A percentile compares a stretch with the other conserved stretches of the same genome.
Conservation (phyloP, 1,140 invertebrate species). For the Drosophila santomea region DNA sequence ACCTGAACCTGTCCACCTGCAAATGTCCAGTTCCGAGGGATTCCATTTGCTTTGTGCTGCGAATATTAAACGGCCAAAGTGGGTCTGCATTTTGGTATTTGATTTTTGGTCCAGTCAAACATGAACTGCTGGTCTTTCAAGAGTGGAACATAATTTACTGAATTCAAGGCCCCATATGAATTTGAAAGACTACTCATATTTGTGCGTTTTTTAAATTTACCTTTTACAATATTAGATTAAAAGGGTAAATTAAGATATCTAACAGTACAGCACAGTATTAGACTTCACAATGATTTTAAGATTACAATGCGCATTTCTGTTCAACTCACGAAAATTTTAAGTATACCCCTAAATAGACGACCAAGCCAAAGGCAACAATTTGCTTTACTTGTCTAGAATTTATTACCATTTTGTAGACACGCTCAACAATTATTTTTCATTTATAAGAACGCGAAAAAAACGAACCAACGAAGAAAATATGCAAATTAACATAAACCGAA, state of each 20-base stretch:
- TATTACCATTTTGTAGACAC: conserved; percentile 54
- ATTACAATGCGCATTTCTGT: background rate
- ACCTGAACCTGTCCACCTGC: conserved; percentile 53
- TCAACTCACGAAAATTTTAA: conserved; percentile 7
- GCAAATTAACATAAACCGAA: conserved; percentile 63
- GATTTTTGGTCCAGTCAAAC: conserved; percentile 8
- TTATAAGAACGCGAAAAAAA: conserved; percentile 46
- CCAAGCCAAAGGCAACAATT: conserved; percentile 46
- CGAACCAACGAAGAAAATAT: conserved; percentile 49
- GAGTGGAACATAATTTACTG: background rate
- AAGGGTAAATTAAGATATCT: background rate
- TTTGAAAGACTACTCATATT: too few relatives aligned
- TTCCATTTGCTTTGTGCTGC: conserved; percentile 36
- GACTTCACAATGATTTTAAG: background rate
- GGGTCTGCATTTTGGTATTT: conserved; percentile 30
- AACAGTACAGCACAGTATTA: background rate
- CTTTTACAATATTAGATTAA: too few relatives aligned
- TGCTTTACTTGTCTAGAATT: conserved; percentile 57
- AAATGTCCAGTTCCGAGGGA: conserved; percentile 53
- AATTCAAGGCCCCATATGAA: too few relatives aligned
- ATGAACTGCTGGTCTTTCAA: background rate
- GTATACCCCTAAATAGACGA: conserved; percentile 9
- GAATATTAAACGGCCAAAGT: conserved; percentile 45
- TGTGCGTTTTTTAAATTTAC: too few relatives aligned
- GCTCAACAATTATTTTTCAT: conserved; percentile 66